These are phyloP conservation scores for Trematomus loennbergii DNA, from an alignment of 2,113 vertebrate genomes.

Conservation along the genomic window DNA sequence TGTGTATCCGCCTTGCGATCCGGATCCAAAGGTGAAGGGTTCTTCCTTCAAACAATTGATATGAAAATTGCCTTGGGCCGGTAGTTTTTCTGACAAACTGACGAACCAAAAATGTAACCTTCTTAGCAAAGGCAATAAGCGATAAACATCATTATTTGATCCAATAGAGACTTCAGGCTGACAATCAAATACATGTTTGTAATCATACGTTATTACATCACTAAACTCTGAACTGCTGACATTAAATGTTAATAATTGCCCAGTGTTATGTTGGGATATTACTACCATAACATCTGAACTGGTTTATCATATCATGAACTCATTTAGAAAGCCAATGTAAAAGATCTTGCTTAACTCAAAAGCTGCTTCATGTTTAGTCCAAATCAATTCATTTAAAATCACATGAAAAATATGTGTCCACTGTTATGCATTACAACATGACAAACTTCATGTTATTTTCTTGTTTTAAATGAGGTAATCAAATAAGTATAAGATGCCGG, in stretches of 20 bases:
- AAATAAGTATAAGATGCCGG: too few relatives aligned
- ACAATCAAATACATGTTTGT: neutral
- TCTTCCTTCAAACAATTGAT: too few relatives aligned
- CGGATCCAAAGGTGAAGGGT: too few relatives aligned
- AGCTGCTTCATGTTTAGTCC: neutral
- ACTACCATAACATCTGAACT: neutral
- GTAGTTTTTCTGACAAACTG: too few relatives aligned
- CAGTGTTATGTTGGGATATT: constrained; percentile 5
- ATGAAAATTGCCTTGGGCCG: too few relatives aligned
- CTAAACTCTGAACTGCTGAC: constrained; percentile 1
- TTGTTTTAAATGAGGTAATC: too few relatives aligned
- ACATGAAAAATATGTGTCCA: neutral
- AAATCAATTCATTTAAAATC: constrained; percentile 19
- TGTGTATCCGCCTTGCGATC: too few relatives aligned
- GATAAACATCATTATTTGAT: constrained; percentile 24
- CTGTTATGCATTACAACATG: too few relatives aligned
- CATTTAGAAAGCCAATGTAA: neutral
- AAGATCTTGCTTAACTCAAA: neutral
- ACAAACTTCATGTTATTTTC: too few relatives aligned
- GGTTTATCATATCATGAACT: neutral
- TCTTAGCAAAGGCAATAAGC: neutral
- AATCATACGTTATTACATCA: constrained; percentile 9
- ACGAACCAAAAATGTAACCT: too few relatives aligned
- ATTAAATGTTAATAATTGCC: constrained; percentile 6
- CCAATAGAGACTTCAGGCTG: neutral